phyloP scores from a whole-genome alignment of 2,888 invertebrate species.

The Glyphotaelius pellucidus region DNA sequence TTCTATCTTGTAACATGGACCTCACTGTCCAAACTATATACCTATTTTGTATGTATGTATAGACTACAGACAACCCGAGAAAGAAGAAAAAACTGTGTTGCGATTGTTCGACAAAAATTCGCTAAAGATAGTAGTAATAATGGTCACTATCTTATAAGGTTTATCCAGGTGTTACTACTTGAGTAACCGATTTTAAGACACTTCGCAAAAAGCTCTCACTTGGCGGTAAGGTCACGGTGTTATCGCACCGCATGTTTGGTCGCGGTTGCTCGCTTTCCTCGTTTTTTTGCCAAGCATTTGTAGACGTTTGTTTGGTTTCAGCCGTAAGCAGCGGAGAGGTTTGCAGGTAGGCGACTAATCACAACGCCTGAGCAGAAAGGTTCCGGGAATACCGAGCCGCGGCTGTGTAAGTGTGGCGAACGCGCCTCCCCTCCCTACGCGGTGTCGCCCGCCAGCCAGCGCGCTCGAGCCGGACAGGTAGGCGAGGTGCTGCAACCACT shows the following conservation, averaged over 20 bases:
- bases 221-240: slow-evolving; percentile 14
- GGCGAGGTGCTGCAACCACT: slow-evolving; percentile 9
- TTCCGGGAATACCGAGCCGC: neutral
- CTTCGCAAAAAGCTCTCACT: neutral
- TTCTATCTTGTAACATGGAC: neutral
- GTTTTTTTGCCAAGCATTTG: slow-evolving; percentile 34
- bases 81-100: slow-evolving; percentile 21
- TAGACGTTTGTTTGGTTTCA: slow-evolving; percentile 27
- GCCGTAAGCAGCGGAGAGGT: neutral
- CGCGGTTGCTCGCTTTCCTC: slow-evolving; percentile 6
- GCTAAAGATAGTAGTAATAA: slow-evolving; percentile 16
- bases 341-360: neutral
- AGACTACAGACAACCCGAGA: slow-evolving; percentile 14
- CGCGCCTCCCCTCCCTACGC: neutral
- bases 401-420: neutral
- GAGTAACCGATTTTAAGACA: slow-evolving; percentile 6
- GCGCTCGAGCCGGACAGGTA: neutral
- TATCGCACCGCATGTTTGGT: slow-evolving; percentile 8
- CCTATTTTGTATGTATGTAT: neutral
- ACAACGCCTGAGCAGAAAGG: neutral
- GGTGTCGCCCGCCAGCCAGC: neutral
- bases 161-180: slow-evolving; percentile 35
- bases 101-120: slow-evolving; percentile 37
- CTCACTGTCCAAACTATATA: neutral
- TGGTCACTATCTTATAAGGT: slow-evolving; percentile 10